Percentiles rank a stretch among this genome's conserved stretches.
These are phyloP conservation scores for Cotesia chilonis DNA, from an alignment of 1,140 invertebrate species.

Conservation along the genomic window DNA sequence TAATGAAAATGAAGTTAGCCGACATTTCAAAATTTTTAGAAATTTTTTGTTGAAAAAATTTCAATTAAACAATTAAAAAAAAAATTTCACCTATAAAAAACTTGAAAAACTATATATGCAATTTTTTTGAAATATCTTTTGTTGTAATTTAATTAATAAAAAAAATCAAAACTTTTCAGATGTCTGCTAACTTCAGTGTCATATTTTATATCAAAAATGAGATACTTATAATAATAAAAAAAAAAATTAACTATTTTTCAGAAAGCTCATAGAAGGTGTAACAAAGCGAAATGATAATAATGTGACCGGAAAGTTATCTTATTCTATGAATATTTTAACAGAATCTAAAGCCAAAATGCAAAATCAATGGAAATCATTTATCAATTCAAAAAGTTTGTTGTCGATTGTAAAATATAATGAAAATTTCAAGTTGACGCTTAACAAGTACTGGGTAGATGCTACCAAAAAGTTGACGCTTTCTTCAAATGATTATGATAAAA, in stretches of 20 bases:
- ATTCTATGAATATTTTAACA: conserved; percentile 39
- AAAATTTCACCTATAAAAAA: no score
- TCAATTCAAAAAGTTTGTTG: conserved; percentile 63
- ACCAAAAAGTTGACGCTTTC: conserved; percentile 62
- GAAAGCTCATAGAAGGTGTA: conserved; percentile 46
- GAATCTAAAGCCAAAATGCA: conserved; percentile 62
- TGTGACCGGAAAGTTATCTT: conserved; percentile 49
- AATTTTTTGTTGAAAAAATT: no score
- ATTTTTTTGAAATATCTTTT: no score
- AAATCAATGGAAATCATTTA: conserved; percentile 65
- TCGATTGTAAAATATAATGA: conserved; percentile 64
- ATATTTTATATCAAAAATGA: not conserved
- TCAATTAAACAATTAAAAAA: no score
- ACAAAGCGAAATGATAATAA: conserved; percentile 49
- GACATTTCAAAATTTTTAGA: no score
- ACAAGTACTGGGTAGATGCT: conserved; percentile 66
- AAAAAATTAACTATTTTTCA: conserved; percentile 36
- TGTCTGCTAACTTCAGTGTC: not conserved
- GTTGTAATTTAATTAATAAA: no score
- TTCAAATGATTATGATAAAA: conserved; percentile 45
- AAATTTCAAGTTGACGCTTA: conserved; percentile 62
- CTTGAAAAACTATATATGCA: no score
- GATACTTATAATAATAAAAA: conserved; percentile 7
- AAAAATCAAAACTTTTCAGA: not conserved
- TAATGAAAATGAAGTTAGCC: no score